Conservation (phyloP, 2,888 invertebrate species). For the Cheilosia grossa region DNA sequence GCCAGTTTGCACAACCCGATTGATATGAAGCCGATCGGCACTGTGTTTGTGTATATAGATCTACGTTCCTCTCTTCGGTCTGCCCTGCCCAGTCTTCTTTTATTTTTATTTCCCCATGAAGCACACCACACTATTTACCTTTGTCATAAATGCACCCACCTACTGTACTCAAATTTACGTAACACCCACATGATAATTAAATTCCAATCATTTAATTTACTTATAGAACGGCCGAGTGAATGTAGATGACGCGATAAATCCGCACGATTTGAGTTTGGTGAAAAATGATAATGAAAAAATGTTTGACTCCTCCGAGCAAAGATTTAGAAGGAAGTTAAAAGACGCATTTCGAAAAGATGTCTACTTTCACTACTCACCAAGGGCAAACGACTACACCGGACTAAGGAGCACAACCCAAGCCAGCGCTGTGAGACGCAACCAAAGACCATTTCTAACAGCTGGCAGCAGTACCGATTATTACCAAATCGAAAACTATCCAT, state of each 20-base stretch:
- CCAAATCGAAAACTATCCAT: conserved; percentile 58
- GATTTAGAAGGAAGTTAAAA: conserved; percentile 42
- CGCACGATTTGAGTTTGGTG: conserved; percentile 28
- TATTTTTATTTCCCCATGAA: neutral
- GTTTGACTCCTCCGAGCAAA: conserved; percentile 46
- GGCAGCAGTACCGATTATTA: conserved; percentile 51
- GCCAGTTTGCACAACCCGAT: too few species aligned
- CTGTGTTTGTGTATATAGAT: too few species aligned
- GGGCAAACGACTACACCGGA: conserved; percentile 18
- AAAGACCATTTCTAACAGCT: conserved; percentile 14
- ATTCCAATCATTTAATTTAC: conserved; percentile 14
- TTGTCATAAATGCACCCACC: too few species aligned
- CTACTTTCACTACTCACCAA: conserved; percentile 40
- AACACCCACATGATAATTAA: conserved; percentile 12
- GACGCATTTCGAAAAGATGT: conserved; percentile 53
- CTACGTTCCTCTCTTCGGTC: too few species aligned
- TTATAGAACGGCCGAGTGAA: conserved; percentile 50
- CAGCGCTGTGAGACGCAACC: conserved; percentile 21
- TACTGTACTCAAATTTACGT: neutral
- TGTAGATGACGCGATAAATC: conserved; percentile 31
- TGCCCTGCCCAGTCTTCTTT: neutral
- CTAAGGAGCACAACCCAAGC: conserved; percentile 25
- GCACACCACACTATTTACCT: too few species aligned
- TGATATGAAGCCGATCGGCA: too few species aligned
- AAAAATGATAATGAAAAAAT: conserved; percentile 43